These are phyloP conservation scores for Portevinia maculata DNA, from an alignment of 2,888 invertebrate species.

Conservation along the genomic window DNA sequence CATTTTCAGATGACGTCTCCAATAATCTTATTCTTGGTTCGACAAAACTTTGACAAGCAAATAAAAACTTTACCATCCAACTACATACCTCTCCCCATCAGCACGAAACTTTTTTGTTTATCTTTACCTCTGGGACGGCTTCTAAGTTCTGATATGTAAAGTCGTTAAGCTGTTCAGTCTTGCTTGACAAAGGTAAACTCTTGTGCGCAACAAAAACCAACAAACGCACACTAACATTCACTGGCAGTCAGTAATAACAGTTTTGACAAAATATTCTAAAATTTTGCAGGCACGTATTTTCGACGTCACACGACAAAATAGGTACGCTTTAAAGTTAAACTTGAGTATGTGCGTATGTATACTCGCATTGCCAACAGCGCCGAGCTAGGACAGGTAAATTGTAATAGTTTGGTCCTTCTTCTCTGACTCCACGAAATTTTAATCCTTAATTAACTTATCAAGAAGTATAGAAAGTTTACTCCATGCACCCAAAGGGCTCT, in stretches of 20 bases:
- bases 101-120: constrained; percentile 65
- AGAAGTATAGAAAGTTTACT: constrained; percentile 70
- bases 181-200: constrained; percentile 72
- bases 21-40: constrained; percentile 69
- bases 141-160: constrained; percentile 71
- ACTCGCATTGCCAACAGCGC: not conserved
- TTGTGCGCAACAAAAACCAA: constrained; percentile 26
- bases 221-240: constrained; percentile 20
- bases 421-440: constrained; percentile 74
- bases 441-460: constrained; percentile 77
- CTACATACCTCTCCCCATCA: constrained; percentile 6
- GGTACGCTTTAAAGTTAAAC: constrained; percentile 9
- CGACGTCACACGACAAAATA: constrained; percentile 65
- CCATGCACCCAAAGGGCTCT: constrained; percentile 43
- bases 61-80: constrained; percentile 63
- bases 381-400: constrained; percentile 33
- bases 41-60: constrained; percentile 70
- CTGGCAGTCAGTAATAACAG: constrained; percentile 28
- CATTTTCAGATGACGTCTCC: constrained; percentile 70
- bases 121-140: constrained; percentile 69
- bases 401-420: constrained; percentile 49
- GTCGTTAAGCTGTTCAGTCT: constrained; percentile 73
- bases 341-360: not conserved
- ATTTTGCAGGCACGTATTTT: constrained; percentile 66
- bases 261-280: constrained; percentile 66